Percentiles rank a stretch among this genome's conserved stretches.
Conservation (phyloP, 2,113 vertebrate species). For the Corythornis cristatus region DNA sequence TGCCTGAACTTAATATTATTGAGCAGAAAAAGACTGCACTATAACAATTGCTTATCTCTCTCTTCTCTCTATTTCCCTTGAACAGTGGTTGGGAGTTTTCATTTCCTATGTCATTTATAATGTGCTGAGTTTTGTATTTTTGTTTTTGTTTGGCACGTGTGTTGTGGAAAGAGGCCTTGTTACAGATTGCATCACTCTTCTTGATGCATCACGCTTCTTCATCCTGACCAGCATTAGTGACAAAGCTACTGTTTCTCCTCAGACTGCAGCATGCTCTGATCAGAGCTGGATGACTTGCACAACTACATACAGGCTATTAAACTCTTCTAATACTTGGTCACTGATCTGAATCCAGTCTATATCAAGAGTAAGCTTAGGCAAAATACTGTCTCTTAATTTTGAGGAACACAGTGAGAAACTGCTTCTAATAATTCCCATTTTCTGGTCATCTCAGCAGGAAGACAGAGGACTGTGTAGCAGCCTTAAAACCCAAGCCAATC, state of each 20-base stretch:
- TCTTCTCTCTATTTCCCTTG: slow-evolving; percentile 47
- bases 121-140: slow-evolving; percentile 44
- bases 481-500: background rate
- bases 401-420: background rate
- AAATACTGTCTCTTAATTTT: background rate
- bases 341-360: background rate
- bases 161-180: background rate
- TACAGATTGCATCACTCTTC: slow-evolving; percentile 12
- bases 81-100: slow-evolving; percentile 48
- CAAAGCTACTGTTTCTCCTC: background rate
- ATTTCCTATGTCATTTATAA: slow-evolving; percentile 73
- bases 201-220: slow-evolving; percentile 15
- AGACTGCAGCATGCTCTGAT: background rate
- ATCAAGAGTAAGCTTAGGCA: background rate
- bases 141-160: slow-evolving; percentile 38
- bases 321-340: background rate
- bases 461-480: background rate
- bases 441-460: background rate
- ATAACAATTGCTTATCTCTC: slow-evolving; percentile 61
- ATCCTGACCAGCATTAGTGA: background rate
- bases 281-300: background rate
- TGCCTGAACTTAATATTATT: slow-evolving; percentile 54
- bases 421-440: background rate
- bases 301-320: background rate
- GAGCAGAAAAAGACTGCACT: slow-evolving; percentile 49